Evolutionary conservation across 2,797 vertebrate genomes (phyloP), one percentile per base, ranked within the genome.

Genomic region (Aeoliscus strigatus): DNA sequence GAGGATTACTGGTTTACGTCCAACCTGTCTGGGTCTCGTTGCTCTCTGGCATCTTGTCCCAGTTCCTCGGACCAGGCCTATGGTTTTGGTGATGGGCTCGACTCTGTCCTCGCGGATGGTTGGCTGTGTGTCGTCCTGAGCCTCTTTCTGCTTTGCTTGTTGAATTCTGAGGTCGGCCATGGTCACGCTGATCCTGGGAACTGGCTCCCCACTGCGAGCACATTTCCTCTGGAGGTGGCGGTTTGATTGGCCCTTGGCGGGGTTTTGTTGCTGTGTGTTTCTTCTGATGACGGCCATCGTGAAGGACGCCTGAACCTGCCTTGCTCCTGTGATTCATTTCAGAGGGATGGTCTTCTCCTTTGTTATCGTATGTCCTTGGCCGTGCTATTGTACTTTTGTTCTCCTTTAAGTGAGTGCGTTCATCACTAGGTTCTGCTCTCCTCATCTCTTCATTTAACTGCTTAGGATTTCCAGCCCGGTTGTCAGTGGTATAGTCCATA

Each of bases 21-120:
- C 74, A 60, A 97, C 96, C 94, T 74, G 94, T 99, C 60, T 99
- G 94, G 0, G 94, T 94, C 84, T 98, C 94, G 60, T 94, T 94
- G 86, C 88, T 95, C 84, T 94, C 93, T 39, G 92, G 90, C 31
- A 91, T 44, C 45, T 89, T 89, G 33, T 83, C 83, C 59, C 84
- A 86, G 65, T 82, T 94, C 59, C 87, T 88, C 65, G 80, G 90
- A 39, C 77, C 81, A 1, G 75, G 73, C 10, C 82, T 87, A 54
- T 75, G 82, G 60, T 86, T 86, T 9, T 85, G 84, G 53, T 85
- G 77, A 57, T 85, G 80, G 0, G 79, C 37, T 60, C 84, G 82
- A 59, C 85, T 86, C 44, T 85, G 86, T 15, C 86, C 90, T 73
- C 66, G 64, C 8, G 83, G 80, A 41, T 89, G 88, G 17, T 74